Evolutionary conservation across 2,113 vertebrate species (phyloP), one percentile per base, ranked within the genome.

Genomic region (Periophthalmus modestus): DNA sequence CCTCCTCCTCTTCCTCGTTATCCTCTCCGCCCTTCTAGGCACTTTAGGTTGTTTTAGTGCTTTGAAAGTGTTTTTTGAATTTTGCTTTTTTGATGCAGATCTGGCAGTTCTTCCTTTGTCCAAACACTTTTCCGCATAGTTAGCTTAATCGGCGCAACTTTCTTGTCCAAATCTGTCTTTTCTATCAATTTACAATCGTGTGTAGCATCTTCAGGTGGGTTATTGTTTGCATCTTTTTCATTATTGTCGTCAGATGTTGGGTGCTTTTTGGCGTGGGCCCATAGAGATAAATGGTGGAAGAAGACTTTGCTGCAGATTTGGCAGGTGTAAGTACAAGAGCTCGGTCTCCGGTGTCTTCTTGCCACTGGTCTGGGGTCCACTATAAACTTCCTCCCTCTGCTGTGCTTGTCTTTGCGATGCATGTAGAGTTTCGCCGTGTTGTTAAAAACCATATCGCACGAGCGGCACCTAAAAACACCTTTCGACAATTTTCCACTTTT

Each of bases 401-500:
- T 83, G 84, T 94, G 93, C 66, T 87, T 89, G 69, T 92, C 91
- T 36, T 88, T 91, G 43, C 93, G 82, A 80, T 94, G 93, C 59
- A 86, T 43, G 23, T 88, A 85, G 0, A 93, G 85, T 39, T 80
- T 79, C 0, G 92, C 81, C 0, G 87, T 92, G 75, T 73, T 87
- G 18, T 68, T 82, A 71, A 93, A 94, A 18, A 92, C 86, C 88
- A 84, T 83, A 63, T 92, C 91, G 14, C 93, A 93, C 1, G 92
- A 93, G 33, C 91, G 89, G 63, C 92, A 93, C 9, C 43, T 83
- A 24, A 93, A 78, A 14, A 67, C 34, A 43, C 82, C 79, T 0
- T 85, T 76, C 57, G 78, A 43, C 48, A 14, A 43, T n/a, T 50
- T 36, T 15, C 23, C 33, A 47, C 2, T 15, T 55, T n/a, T 69